These are phyloP conservation scores for Periplaneta americana DNA, from an alignment of 1,140 invertebrate genomes.

Conservation along the genomic window DNA sequence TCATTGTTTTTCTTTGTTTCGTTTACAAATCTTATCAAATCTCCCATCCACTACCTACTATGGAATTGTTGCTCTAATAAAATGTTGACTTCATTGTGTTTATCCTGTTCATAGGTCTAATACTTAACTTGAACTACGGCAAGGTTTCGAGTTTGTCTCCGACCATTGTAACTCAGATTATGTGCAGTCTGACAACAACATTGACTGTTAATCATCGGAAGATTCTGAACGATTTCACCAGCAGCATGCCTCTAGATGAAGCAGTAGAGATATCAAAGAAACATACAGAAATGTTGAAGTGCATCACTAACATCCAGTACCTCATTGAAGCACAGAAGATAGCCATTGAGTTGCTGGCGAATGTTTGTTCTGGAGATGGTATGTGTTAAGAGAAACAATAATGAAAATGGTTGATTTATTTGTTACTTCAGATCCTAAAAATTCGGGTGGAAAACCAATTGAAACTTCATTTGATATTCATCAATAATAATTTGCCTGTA, in stretches of 20 bases:
- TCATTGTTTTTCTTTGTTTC: too few relatives aligned
- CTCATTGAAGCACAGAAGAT: slow-evolving; percentile 56
- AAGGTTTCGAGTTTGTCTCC: slow-evolving; percentile 29
- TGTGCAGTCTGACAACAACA: slow-evolving; percentile 39
- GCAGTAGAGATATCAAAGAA: slow-evolving; percentile 26
- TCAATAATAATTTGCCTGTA: too few relatives aligned
- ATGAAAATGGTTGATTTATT: too few relatives aligned
- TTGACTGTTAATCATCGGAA: slow-evolving; percentile 35
- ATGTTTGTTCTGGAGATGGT: slow-evolving; percentile 57
- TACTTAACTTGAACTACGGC: slow-evolving; percentile 42
- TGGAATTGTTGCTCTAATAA: too few relatives aligned
- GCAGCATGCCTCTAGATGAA: slow-evolving; percentile 27
- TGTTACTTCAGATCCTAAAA: too few relatives aligned
- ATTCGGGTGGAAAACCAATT: too few relatives aligned
- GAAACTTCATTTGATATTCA: too few relatives aligned
- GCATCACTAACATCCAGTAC: slow-evolving; percentile 40
- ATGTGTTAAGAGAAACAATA: too few relatives aligned
- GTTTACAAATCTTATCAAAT: too few relatives aligned
- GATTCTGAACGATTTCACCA: slow-evolving; percentile 24
- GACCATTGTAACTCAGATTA: slow-evolving; percentile 36
- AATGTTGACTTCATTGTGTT: too few relatives aligned
- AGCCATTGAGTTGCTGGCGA: slow-evolving; percentile 62
- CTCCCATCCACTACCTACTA: too few relatives aligned
- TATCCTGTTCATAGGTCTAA: slow-evolving; percentile 22
- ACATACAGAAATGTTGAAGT: slow-evolving; percentile 31